Evolutionary conservation across 2,888 invertebrate species (phyloP), one percentile per base, ranked within the genome.

Genomic region (Lumbricus terrestris): DNA sequence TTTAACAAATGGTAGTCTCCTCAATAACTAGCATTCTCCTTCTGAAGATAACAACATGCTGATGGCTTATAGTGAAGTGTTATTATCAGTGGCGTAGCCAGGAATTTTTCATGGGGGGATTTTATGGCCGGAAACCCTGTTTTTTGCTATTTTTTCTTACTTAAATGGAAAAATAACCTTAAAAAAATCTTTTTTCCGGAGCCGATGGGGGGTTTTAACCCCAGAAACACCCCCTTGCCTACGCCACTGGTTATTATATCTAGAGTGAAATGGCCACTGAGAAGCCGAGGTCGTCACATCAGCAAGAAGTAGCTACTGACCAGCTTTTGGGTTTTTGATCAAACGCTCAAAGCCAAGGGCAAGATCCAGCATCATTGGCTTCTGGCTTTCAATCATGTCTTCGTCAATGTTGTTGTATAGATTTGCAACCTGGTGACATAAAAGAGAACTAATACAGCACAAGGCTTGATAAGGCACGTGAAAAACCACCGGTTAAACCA

Each of bases 351-450:
- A 96, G 92, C 97, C 97, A 89, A 98, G 95, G 0, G 99, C 99
- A 40, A 98, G 97, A 91, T 97, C 97, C 23, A 99, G 96, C 98
- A 99, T 98, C 96, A 99, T 97, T 0, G 99, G 98, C 91, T 98
- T 96, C 93, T 99, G 98, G 38, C 98, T 98, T 0, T 97, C 96
- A 82, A 99, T 97, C 98, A 99, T 99, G 90, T 98, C 97, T 95
- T 99, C 98, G 29, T 98, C 99, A 89, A 99, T 97, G 0, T 99
- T 99, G 94, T 99, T 99, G 95, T 99, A 99, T 93, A 96, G 96
- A 92, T 96, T 95, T 20, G 96, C 96, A 85, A 96, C 95, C 95
- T 96, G 93, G 23, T 42, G 69, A 47, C 82, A 90, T 23, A 34
- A 89, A 38, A 42, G 11, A 89, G 69, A 69, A 69, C n/a, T 69